A percentile compares a stretch with the other conserved stretches of the same genome.
These are phyloP conservation scores for Lumbricus terrestris DNA, from an alignment of 2,888 invertebrate genomes.

Conservation along the genomic window DNA sequence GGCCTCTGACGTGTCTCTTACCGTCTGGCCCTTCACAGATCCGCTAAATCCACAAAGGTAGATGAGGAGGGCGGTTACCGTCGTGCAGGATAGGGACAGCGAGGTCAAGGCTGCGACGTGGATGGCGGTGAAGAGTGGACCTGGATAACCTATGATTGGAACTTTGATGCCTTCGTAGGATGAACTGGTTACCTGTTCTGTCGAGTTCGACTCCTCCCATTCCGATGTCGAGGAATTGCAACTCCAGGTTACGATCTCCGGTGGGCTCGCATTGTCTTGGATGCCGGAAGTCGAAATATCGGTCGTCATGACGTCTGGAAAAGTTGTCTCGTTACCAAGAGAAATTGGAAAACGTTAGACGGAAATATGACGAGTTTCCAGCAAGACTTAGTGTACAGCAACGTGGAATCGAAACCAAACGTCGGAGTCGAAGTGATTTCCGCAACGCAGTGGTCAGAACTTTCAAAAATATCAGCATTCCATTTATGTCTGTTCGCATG, in stretches of 20 bases:
- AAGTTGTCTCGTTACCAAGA: background rate
- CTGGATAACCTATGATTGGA: background rate
- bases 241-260: background rate
- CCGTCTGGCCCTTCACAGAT: background rate
- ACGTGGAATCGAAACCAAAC: background rate
- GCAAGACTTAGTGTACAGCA: too few species aligned
- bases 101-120: slow-evolving; percentile 5
- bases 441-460: too few species aligned
- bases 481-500: too few species aligned
- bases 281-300: background rate
- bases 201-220: background rate
- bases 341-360: too few species aligned
- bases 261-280: background rate
- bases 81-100: background rate
- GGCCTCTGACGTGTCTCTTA: too few species aligned
- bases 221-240: background rate
- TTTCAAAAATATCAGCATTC: too few species aligned
- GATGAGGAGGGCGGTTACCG: background rate
- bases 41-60: background rate
- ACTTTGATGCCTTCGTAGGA: background rate
- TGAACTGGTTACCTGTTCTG: background rate
- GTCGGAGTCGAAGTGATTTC: background rate
- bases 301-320: background rate
- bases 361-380: background rate
- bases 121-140: background rate